Base-by-base conservation (phyloP, 2,113 vertebrate species). In the Zootoca vivipara region DNA sequence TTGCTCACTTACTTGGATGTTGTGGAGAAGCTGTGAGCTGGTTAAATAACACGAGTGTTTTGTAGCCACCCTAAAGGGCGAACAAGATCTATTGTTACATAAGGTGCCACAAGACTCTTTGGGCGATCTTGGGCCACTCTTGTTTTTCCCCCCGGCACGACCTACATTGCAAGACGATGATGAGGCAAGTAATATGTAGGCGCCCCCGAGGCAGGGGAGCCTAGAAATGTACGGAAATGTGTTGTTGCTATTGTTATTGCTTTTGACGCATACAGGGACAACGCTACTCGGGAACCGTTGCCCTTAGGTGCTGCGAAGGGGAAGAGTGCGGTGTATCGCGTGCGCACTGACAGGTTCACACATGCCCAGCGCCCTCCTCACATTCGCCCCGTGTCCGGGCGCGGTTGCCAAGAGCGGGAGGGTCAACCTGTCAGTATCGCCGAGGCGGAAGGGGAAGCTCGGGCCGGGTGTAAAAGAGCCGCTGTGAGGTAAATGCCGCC, bases 401-500 rank as follows among this genome's bases (percentile, higher is more conserved):
- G 46, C 26, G 78, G 69, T 56, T 24, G 70, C 74, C 3, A 16
- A 20, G 4, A 22, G 5, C n/a, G 58, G n/a, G 52, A 40, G 78
- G 0, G 33, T 52, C 33, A 24, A 0, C 22, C 5, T 16, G 79
- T 35, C 70, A 52, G 52, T 20, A 79, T 64, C 52, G 42, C 86
- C 6, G 78, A 82, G 52, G 78, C 26, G 35, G 13, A 87, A 75
- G 28, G 22, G 24, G 72, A 67, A 52, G 30, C 35, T 35, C 2
- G 87, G 58, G 80, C 62, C 70, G 87, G 72, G 80, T 5, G 80
- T 65, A 65, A 26, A 67, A 35, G 18, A 40, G 65, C 15, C 12
- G 8, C 30, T 0, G 30, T 10, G 3, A 73, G 77, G 52, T 35
- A 52, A 1, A 35, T 87, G 91, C 95, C 91, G 93, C 91, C 91